Evolutionary conservation across 2,888 invertebrate genomes (phyloP).

Genomic region (Vesta saturnalis): DNA sequence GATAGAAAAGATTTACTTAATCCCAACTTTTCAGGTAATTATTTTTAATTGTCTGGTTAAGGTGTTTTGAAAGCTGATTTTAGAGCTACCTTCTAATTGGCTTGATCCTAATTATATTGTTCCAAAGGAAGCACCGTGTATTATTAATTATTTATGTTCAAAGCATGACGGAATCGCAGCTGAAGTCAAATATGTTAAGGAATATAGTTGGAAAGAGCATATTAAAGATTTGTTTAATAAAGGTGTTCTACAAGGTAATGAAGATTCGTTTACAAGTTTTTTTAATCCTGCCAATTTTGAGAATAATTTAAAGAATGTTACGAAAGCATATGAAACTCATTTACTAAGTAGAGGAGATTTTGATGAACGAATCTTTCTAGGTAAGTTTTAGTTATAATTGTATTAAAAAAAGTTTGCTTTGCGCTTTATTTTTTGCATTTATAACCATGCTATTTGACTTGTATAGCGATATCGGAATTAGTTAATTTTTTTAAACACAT

Average conservation of each 20-base stretch:
- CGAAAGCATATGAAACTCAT: constrained; percentile 89
- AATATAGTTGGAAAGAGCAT: constrained; percentile 85
- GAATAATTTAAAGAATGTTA: constrained; percentile 83
- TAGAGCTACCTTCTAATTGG: constrained; percentile 80
- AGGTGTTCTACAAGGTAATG: constrained; percentile 79
- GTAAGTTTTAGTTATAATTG: constrained; percentile 62
- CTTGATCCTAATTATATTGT: constrained; percentile 65
- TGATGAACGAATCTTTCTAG: constrained; percentile 95
- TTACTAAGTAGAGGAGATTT: constrained; percentile 93
- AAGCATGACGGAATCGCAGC: constrained; percentile 83
- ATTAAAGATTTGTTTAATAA: constrained; percentile 80
- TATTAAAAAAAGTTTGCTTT: not conserved
- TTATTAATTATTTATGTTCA: constrained; percentile 83
- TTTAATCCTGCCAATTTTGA: constrained; percentile 85
- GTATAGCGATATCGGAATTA: constrained; percentile 30
- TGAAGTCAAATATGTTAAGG: constrained; percentile 91
- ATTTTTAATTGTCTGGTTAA: not conserved
- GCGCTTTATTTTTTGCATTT: constrained; percentile 9
- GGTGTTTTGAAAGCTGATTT: constrained; percentile 22
- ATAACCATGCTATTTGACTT: constrained; percentile 23
- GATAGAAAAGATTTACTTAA: constrained; percentile 88
- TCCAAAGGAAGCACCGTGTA: constrained; percentile 78
- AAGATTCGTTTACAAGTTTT: constrained; percentile 75
- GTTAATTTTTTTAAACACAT: constrained; percentile 25
- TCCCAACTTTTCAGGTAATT: constrained; percentile 78